These are phyloP conservation scores for Entomobrya multifasciata DNA, from an alignment of 2,888 invertebrate genomes.

Conservation along the genomic window DNA sequence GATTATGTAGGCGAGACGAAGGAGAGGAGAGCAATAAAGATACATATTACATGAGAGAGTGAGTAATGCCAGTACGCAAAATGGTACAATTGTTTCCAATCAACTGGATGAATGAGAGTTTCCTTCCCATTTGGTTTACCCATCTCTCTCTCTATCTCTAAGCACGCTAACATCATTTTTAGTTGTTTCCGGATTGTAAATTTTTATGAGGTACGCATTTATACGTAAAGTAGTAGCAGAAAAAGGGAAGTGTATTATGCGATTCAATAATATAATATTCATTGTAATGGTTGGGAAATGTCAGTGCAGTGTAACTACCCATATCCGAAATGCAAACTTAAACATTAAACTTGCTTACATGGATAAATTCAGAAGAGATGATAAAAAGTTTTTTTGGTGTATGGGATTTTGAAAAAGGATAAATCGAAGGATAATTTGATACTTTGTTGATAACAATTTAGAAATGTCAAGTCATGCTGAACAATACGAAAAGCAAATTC, in stretches of 20 bases:
- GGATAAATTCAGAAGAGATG: no score
- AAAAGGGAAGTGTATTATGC: background rate
- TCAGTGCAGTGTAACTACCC: background rate
- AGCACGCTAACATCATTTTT: background rate
- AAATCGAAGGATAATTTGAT: constrained; percentile 1
- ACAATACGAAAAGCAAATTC: constrained; percentile 10
- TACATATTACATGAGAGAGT: background rate
- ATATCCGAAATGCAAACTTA: background rate
- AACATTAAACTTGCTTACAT: no score
- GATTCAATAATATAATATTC: no score
- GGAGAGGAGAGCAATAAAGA: background rate
- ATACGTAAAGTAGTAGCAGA: no score
- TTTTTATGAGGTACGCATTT: constrained; percentile 20
- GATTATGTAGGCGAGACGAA: background rate
- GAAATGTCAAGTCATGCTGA: constrained; percentile 70
- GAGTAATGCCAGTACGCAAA: background rate
- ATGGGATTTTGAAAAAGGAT: background rate
- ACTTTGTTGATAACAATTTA: constrained; percentile 4
- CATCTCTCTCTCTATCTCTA: background rate
- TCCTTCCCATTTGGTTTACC: constrained; percentile 13
- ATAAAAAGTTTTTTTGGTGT: no score
- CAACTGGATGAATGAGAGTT: constrained; percentile 37
- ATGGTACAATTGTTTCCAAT: constrained; percentile 47
- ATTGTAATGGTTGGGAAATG: background rate
- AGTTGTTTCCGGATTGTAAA: constrained; percentile 30